phyloP scores from a whole-genome alignment of 2,113 vertebrate genomes.

The Nymphicus hollandicus region DNA sequence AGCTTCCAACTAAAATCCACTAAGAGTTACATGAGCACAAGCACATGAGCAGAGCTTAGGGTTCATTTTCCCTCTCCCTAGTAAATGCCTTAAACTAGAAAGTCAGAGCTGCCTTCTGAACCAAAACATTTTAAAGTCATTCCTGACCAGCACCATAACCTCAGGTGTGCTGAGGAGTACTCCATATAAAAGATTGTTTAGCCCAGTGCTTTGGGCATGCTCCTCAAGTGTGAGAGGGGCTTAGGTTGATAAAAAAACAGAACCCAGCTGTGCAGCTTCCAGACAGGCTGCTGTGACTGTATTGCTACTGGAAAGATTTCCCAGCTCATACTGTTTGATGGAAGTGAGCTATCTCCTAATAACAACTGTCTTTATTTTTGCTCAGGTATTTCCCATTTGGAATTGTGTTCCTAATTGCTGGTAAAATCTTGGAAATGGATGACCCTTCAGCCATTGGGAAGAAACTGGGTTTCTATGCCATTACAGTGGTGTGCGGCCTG shows the following conservation, averaged over 20 bases:
- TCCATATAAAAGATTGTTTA: neutral
- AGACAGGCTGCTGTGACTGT: neutral
- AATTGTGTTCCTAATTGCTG: constrained; percentile 96
- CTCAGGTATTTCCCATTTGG: constrained; percentile 96
- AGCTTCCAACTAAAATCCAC: neutral
- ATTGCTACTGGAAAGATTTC: neutral
- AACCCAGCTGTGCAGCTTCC: neutral
- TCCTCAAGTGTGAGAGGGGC: neutral
- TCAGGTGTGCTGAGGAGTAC: neutral
- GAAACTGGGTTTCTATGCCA: constrained; percentile 93
- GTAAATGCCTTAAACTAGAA: neutral
- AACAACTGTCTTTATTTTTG: neutral
- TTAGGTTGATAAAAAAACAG: neutral
- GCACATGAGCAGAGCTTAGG: neutral
- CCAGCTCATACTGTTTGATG: neutral
- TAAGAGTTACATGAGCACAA: neutral
- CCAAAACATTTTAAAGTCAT: neutral
- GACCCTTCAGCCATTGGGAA: constrained; percentile 92
- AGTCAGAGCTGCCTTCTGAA: neutral
- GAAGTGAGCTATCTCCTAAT: neutral
- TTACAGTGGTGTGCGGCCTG: constrained; percentile 92
- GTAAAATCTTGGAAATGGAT: constrained; percentile 99
- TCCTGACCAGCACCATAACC: neutral
- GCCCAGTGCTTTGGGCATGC: neutral
- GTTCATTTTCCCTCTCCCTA: neutral